phyloP scores from a whole-genome alignment of 1,140 invertebrate species.

The Hetaerina americana region DNA sequence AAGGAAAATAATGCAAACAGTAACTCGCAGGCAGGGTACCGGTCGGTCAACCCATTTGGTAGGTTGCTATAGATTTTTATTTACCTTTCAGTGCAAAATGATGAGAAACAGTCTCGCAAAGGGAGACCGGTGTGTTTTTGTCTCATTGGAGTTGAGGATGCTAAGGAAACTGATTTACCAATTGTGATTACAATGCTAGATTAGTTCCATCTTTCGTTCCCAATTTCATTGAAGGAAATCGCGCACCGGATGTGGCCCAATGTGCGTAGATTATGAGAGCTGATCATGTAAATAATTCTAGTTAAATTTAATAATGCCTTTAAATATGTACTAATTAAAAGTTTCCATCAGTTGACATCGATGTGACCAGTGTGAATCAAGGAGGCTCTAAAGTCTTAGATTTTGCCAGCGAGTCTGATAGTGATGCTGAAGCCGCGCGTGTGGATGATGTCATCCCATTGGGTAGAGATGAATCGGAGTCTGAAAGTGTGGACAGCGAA shows the following conservation, averaged over 20 bases:
- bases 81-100: not conserved
- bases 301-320: too few relatives aligned
- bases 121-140: not conserved
- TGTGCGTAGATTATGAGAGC: not conserved
- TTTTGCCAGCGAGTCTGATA: constrained; percentile 59
- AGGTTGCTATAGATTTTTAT: constrained; percentile 4
- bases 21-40: not conserved
- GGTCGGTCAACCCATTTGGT: constrained; percentile 22
- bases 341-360: constrained; percentile 40
- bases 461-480: constrained; percentile 44
- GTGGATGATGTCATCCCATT: constrained; percentile 37
- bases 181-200: too few relatives aligned
- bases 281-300: too few relatives aligned
- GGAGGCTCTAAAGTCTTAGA: constrained; percentile 46
- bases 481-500: constrained; percentile 64
- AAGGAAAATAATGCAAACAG: constrained; percentile 16
- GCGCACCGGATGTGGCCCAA: not conserved
- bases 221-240: too few relatives aligned
- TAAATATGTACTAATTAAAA: too few relatives aligned
- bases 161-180: not conserved
- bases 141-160: not conserved
- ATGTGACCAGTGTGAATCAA: constrained; percentile 38
- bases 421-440: constrained; percentile 33
- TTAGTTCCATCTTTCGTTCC: too few relatives aligned
- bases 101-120: not conserved